Percentiles rank a stretch among this genome's conserved stretches.
Conservation (phyloP, 2,113 vertebrate species). For the Oryzias celebensis region DNA sequence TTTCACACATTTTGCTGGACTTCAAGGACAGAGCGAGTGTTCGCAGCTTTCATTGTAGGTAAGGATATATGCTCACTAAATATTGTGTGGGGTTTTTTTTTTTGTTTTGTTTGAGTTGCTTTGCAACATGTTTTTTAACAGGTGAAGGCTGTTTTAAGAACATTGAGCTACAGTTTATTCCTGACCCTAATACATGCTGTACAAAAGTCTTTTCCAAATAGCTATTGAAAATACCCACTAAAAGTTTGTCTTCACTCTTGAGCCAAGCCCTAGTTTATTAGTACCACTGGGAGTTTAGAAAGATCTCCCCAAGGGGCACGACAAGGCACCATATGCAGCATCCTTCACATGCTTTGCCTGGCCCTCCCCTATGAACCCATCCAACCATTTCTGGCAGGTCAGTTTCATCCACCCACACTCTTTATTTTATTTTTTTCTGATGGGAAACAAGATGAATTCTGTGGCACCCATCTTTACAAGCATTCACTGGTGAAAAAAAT, state of each 20-base stretch:
- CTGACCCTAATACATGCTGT: not conserved
- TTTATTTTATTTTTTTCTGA: constrained; percentile 7
- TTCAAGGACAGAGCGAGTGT: too few species aligned
- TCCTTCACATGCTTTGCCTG: not conserved
- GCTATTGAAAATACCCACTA: not conserved
- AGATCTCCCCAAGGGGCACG: not conserved
- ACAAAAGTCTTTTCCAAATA: not conserved
- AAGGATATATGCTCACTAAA: too few species aligned
- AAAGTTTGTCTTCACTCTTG: not conserved
- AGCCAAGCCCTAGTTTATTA: not conserved
- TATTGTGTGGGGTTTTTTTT: too few species aligned
- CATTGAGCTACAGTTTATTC: not conserved
- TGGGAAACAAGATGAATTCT: constrained; percentile 29
- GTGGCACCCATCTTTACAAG: constrained; percentile 27
- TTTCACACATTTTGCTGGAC: too few species aligned
- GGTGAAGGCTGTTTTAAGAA: too few species aligned
- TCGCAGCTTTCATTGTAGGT: too few species aligned
- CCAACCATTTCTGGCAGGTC: constrained; percentile 42
- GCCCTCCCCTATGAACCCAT: constrained; percentile 3
- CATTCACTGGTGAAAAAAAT: constrained; percentile 10
- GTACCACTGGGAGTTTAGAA: not conserved
- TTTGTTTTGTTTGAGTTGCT: too few species aligned
- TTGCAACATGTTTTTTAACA: too few species aligned
- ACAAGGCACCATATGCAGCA: not conserved
- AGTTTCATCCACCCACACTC: constrained; percentile 21